phyloP scores from a whole-genome alignment of 92 coral and sea anemone species.

The Micromussa lordhowensis region DNA sequence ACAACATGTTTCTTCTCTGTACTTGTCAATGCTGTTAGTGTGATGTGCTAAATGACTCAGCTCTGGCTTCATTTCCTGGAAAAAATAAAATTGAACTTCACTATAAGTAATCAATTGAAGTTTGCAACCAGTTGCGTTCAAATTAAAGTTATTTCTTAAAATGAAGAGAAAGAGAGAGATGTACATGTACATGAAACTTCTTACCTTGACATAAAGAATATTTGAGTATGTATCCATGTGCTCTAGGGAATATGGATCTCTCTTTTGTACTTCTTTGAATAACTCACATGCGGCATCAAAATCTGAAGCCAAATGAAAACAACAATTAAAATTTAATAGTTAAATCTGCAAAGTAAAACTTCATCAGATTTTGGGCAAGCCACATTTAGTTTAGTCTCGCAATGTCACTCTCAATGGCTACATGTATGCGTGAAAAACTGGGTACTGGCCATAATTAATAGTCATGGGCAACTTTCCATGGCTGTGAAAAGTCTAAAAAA shows the following conservation, averaged over 20 bases:
- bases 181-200: too few species aligned
- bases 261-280: slow-evolving; percentile 83
- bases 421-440: not conserved
- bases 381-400: not conserved
- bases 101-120: too few species aligned
- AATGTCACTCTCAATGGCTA: not conserved
- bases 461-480: too few species aligned
- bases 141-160: too few species aligned
- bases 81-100: not conserved
- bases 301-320: slow-evolving; percentile 54
- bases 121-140: too few species aligned
- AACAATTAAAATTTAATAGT: not conserved
- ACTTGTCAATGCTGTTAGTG: slow-evolving; percentile 87
- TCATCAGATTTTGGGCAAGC: too few species aligned
- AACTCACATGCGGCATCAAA: slow-evolving; percentile 89
- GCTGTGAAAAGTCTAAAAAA: too few species aligned
- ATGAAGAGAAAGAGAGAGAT: too few species aligned
- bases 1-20: slow-evolving; percentile 98
- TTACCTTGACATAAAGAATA: slow-evolving; percentile 93
- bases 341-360: too few species aligned
- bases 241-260: slow-evolving; percentile 86
- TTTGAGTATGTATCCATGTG: slow-evolving; percentile 95
- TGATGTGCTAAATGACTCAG: slow-evolving; percentile 95
- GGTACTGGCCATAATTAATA: too few species aligned
- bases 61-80: slow-evolving; percentile 95